These are phyloP conservation scores for Eulemur rufifrons DNA, from an alignment of 2,113 vertebrate genomes.

Conservation along the genomic window DNA sequence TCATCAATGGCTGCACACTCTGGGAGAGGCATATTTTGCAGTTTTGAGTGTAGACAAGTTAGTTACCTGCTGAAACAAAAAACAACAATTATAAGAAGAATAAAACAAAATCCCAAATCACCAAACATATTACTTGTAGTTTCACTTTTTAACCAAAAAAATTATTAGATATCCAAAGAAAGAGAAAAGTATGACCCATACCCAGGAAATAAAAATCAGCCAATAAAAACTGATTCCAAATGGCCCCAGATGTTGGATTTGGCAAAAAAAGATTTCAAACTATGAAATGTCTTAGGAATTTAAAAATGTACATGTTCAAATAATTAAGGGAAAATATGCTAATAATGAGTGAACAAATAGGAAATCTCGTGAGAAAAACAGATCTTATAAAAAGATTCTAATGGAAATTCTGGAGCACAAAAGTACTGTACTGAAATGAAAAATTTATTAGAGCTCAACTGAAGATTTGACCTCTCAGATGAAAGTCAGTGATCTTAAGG, in stretches of 20 bases:
- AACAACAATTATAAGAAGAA: not conserved
- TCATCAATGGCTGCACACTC: not conserved
- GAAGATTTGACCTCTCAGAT: not conserved
- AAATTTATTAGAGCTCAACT: not conserved
- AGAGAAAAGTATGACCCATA: not conserved
- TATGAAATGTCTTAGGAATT: not conserved
- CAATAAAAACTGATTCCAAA: not conserved
- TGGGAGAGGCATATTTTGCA: not conserved
- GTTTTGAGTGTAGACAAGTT: not conserved
- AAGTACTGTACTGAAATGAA: not conserved
- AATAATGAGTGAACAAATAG: not conserved
- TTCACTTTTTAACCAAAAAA: not conserved
- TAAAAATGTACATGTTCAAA: not conserved
- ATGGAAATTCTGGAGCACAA: not conserved
- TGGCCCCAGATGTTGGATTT: not conserved
- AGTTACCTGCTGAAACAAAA: not conserved
- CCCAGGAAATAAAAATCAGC: not conserved
- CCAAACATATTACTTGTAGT: not conserved
- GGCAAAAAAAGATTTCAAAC: not conserved
- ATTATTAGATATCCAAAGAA: not conserved
- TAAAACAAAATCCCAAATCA: constrained; percentile 7
- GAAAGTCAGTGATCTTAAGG: not conserved
- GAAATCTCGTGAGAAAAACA: not conserved
- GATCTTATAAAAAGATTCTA: not conserved
- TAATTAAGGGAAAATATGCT: not conserved